Evolutionary conservation across 2,113 vertebrate genomes (phyloP).

Genomic region (Heterochromis multidens): DNA sequence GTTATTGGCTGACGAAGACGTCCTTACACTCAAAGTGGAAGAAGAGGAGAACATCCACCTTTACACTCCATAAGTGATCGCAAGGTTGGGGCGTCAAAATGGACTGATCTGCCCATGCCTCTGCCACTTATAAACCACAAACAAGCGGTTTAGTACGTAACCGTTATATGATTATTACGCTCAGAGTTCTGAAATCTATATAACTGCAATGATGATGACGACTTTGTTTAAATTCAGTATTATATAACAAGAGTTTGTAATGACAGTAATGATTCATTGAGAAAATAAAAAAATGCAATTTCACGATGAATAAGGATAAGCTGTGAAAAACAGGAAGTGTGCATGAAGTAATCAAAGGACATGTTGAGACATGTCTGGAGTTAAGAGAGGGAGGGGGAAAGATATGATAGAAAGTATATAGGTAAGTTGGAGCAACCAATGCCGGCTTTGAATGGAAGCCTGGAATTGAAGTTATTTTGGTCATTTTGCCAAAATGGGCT

Average conservation of each 20-base stretch:
- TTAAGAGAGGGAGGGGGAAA: accelerated
- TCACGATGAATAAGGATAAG: background rate
- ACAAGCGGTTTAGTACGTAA: background rate
- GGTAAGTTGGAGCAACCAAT: background rate
- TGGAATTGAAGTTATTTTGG: background rate
- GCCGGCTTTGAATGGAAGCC: background rate
- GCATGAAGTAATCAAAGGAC: background rate
- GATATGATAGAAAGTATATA: background rate
- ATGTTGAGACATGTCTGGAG: background rate
- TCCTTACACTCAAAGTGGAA: background rate
- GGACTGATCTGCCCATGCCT: background rate
- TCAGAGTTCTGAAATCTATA: background rate
- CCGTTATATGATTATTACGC: background rate
- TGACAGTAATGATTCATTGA: background rate
- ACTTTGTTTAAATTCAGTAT: background rate
- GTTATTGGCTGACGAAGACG: background rate
- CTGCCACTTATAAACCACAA: background rate
- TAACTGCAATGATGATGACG: background rate
- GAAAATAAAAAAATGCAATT: background rate
- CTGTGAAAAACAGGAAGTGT: background rate
- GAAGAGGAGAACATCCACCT: accelerated
- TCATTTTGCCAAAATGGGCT: background rate
- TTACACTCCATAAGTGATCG: background rate
- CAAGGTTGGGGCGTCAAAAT: background rate
- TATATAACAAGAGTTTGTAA: background rate